phyloP scores from a whole-genome alignment of 2,113 vertebrate species.

The Cephalopholis sonnerati region DNA sequence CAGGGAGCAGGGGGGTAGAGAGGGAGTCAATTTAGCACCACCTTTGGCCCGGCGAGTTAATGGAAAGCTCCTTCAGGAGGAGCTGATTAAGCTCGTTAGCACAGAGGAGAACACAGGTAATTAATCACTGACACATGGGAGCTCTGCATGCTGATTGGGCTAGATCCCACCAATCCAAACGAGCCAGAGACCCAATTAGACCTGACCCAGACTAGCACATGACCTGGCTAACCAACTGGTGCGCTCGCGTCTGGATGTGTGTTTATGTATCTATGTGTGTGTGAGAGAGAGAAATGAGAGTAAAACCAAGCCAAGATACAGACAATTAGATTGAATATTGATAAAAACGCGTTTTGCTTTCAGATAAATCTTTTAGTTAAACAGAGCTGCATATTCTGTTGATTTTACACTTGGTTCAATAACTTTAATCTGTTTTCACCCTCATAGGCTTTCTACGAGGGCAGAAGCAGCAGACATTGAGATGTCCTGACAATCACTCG shows the following conservation, averaged over 20 bases:
- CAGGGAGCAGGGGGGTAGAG: neutral
- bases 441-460: neutral
- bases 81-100: conserved; percentile 81
- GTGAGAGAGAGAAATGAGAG: neutral
- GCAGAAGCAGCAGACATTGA: neutral
- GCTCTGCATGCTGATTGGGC: conserved; percentile 61
- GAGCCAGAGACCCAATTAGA: conserved; percentile 55
- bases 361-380: neutral
- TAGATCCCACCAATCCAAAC: conserved; percentile 58
- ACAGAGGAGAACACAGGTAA: conserved; percentile 73
- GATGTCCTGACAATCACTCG: neutral
- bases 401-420: conserved; percentile 8
- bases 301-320: neutral
- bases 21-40: conserved; percentile 68
- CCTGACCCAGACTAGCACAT: conserved; percentile 43
- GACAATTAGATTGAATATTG: neutral
- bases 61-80: conserved; percentile 73
- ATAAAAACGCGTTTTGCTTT: neutral
- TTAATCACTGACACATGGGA: conserved; percentile 82
- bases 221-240: conserved; percentile 37
- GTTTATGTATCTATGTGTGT: neutral
- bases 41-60: conserved; percentile 73
- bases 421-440: conserved; percentile 5
- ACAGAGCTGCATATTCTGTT: neutral
- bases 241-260: neutral